Evolutionary conservation across 1,140 invertebrate genomes (phyloP).

Genomic region (Phymorhynchus buccinoides): DNA sequence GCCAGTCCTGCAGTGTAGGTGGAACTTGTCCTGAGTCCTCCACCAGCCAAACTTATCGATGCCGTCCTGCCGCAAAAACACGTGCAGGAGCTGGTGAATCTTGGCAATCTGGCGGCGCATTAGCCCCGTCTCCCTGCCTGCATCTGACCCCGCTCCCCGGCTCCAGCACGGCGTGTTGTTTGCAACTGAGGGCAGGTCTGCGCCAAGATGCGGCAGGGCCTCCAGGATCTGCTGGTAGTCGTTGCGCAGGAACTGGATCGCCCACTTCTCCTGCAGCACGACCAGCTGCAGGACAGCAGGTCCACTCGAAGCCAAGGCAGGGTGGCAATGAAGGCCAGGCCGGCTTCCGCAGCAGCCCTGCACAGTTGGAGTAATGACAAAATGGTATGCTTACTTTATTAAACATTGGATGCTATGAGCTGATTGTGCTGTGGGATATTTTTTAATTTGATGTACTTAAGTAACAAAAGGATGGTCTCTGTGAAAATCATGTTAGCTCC

Average conservation of each 20-base stretch:
- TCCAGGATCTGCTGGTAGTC: slow-evolving; percentile 40
- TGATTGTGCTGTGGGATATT: no score
- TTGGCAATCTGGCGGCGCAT: slow-evolving; percentile 36
- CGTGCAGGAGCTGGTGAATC: slow-evolving; percentile 43
- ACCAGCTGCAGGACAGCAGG: slow-evolving; percentile 55
- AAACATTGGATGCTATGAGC: no score
- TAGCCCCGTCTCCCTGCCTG: not conserved
- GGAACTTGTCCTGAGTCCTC: slow-evolving; percentile 42
- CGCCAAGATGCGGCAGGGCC: slow-evolving; percentile 38
- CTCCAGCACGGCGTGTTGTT: not conserved
- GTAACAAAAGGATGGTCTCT: no score
- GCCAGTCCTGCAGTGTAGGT: not conserved
- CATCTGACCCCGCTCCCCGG: not conserved
- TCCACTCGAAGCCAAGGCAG: slow-evolving; percentile 63
- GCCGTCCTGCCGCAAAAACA: slow-evolving; percentile 20
- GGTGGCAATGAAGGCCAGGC: slow-evolving; percentile 58
- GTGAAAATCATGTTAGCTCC: no score
- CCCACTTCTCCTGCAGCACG: slow-evolving; percentile 57
- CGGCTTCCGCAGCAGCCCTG: slow-evolving; percentile 60
- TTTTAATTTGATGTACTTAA: no score
- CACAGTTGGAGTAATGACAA: slow-evolving; percentile 32
- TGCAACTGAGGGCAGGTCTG: not conserved
- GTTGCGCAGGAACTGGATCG: slow-evolving; percentile 59
- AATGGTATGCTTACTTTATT: no score
- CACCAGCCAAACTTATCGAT: slow-evolving; percentile 41